Conservation (phyloP, 1,140 invertebrate species). For the Venustaconcha ellipsiformis region DNA sequence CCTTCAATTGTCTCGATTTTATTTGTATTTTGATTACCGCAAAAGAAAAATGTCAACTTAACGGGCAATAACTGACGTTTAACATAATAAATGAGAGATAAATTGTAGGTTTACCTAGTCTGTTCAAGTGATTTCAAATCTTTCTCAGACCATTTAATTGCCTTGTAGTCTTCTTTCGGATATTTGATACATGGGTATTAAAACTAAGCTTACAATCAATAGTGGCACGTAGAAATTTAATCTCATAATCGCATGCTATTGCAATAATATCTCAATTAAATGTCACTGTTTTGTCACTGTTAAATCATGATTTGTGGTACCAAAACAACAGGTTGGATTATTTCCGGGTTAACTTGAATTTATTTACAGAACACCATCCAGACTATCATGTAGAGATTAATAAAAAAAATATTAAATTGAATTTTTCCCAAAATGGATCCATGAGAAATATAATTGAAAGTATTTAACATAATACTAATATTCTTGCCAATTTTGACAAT, state of each 20-base stretch:
- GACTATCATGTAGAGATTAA: not conserved
- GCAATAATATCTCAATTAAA: conserved; percentile 10
- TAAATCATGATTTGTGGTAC: not conserved
- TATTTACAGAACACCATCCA: conserved; percentile 13
- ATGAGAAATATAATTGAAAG: not conserved
- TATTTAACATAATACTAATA: too few species aligned
- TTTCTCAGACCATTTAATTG: conserved; percentile 9
- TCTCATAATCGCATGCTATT: conserved; percentile 24
- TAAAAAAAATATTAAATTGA: not conserved
- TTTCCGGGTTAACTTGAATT: conserved; percentile 17
- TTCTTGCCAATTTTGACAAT: not conserved
- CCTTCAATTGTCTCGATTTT: conserved; percentile 17
- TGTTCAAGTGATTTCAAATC: too few species aligned
- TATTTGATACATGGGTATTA: conserved; percentile 16
- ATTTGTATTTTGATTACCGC: not conserved
- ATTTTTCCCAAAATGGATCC: conserved; percentile 1
- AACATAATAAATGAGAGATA: conserved; percentile 26
- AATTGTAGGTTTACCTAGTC: not conserved
- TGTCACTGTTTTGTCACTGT: not conserved
- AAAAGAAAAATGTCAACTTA: conserved; percentile 5
- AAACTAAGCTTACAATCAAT: conserved; percentile 30
- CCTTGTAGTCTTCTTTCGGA: conserved; percentile 17
- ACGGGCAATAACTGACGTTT: conserved; percentile 21
- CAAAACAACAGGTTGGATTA: conserved; percentile 21
- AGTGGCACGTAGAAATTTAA: conserved; percentile 22